Base-by-base conservation (phyloP, 2,113 vertebrate species). In the Dipodomys merriami region DNA sequence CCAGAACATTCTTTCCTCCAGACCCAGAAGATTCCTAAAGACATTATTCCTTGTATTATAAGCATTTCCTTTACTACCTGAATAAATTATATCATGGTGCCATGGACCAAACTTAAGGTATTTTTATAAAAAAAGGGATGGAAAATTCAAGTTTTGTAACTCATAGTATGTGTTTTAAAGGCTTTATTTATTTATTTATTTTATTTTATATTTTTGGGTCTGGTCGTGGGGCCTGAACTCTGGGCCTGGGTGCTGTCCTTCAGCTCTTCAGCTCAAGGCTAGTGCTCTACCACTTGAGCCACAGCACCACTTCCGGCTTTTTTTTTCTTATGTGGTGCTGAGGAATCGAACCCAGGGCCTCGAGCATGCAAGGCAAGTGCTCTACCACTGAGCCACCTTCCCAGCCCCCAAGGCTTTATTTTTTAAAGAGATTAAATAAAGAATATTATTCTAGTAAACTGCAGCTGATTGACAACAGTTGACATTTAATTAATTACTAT, bases 381-480 rank as follows among this genome's bases (percentile, higher is more conserved):
- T n/a, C n/a, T n/a, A n/a, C n/a, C n/a, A n/a, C n/a, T n/a, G n/a
- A n/a, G n/a, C n/a, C n/a, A n/a, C n/a, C n/a, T n/a, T n/a, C n/a
- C n/a, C n/a, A n/a, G n/a, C n/a, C n/a, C n/a, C n/a, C n/a, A 93
- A 85, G 64, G 27, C 57, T 79, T 76, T 68, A 44, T 49, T 86
- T 96, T 84, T 80, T 6, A 64, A 90, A 85, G 46, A 91, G 39
- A 27, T 73, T 74, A 88, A 82, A 64, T 73, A 81, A 5, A 39
- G 39, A 39, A 60, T 71, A 69, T 44, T 79, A 86, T 73, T 96
- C 93, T 30, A 86, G 92, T 44, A 83, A 72, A 77, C 87, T 93
- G 81, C 72, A 83, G 85, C 65, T 88, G 92, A 95, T 22, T 88
- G 95, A 91, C 94, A 95, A 83, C 74, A 83, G 92, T 25, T 68